phyloP scores from a whole-genome alignment of 92 coral and sea anemone genomes.

The Chrysogorgia sp. region DNA sequence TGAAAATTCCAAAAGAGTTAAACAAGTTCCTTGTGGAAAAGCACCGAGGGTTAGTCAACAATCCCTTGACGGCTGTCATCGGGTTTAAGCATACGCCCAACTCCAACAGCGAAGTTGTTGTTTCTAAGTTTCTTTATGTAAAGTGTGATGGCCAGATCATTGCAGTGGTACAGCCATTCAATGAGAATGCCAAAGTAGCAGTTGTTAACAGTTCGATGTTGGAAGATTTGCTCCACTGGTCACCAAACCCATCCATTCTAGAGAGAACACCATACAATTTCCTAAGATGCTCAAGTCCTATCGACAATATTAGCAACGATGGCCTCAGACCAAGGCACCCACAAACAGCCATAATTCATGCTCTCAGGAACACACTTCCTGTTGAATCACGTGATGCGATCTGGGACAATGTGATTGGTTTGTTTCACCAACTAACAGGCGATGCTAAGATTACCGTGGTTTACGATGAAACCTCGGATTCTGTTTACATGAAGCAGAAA shows the following conservation, averaged over 20 bases:
- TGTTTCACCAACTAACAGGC: conserved; percentile 83
- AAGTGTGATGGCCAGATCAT: background rate
- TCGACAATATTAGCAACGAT: background rate
- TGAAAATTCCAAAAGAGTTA: conserved; percentile 68
- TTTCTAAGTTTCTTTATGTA: conserved; percentile 25
- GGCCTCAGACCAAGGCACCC: conserved; percentile 4
- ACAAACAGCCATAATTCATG: conserved; percentile 10
- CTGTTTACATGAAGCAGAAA: conserved; percentile 16
- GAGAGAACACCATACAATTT: conserved; percentile 16
- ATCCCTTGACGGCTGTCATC: conserved; percentile 10
- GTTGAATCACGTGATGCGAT: conserved; percentile 27
- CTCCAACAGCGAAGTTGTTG: background rate
- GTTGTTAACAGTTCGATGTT: background rate
- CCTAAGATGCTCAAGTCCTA: background rate
- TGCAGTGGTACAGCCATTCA: conserved; percentile 25
- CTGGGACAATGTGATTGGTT: conserved; percentile 34
- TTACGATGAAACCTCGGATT: background rate
- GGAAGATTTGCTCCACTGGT: conserved; percentile 18
- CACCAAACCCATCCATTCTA: background rate
- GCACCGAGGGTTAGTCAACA: conserved; percentile 7
- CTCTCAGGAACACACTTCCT: conserved; percentile 14
- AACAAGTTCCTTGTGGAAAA: conserved; percentile 27
- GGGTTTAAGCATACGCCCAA: conserved; percentile 33
- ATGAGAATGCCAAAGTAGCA: conserved; percentile 10
- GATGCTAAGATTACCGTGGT: conserved; percentile 60